Evolutionary conservation across 2,888 invertebrate genomes (phyloP), one percentile per base, ranked within the genome.

Genomic region (Embidobia sp.): DNA sequence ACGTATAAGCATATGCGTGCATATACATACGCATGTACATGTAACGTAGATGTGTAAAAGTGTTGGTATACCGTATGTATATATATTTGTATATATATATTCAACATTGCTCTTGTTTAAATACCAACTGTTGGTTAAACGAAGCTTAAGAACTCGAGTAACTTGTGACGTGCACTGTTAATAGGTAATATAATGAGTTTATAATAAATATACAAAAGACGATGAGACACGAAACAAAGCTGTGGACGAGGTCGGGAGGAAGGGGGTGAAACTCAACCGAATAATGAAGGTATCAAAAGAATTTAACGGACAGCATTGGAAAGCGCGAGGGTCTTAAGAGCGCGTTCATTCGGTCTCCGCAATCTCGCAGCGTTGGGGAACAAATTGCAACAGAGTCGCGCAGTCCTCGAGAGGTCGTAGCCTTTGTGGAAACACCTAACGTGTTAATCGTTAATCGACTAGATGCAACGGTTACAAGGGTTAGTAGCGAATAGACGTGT

Each of bases 401-500:
- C 76, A 78, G 46, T 55, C 55, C 35, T 78, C 72, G 77, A 80
- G 48, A 61, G 53, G 79, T 53, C 69, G 74, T 75, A 79, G 79
- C 70, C 70, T 80, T 74, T 59, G 77, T 76, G 79, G 67, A 63
- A 80, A 81, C 69, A 69, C 63, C 72, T 76, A 63, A 70, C 55
- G 75, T 73, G 59, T 81, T 79, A 79, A 77, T 78, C 61, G 59
- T 75, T 77, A 79, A 84, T 81, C 81, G 81, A 82, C 82, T 85
- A 86, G 81, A 85, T 87, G 85, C 83, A 85, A 86, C 84, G 80
- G 78, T 81, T 84, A 84, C 78, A 80, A 77, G 79, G 82, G 84
- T 88, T 88, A 88, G 86, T 88, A 87, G 87, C 85, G 83, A 86
- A 84, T 84, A 86, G 86, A 82, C 85, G 88, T 86, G 88, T 86